phyloP scores from a whole-genome alignment of 2,888 invertebrate genomes.

The Nomada flava region DNA sequence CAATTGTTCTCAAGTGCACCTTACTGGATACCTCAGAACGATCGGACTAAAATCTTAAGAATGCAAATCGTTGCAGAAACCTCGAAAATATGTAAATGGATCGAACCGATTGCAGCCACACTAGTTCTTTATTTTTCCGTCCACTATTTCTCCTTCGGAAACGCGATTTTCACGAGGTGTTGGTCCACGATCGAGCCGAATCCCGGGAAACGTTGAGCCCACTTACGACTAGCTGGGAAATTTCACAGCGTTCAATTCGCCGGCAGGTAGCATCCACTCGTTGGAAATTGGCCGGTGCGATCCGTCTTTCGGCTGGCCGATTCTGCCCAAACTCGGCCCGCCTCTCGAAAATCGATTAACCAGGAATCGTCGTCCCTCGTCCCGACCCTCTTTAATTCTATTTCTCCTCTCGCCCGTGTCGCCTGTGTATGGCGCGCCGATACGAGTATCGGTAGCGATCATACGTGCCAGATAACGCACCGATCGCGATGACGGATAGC shows the following conservation, averaged over 20 bases:
- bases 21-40: no score
- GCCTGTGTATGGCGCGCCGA: background rate
- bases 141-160: background rate
- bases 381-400: slow-evolving; percentile 15
- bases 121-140: background rate
- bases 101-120: background rate
- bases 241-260: slow-evolving; percentile 35
- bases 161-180: slow-evolving; percentile 33
- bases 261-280: slow-evolving; percentile 30
- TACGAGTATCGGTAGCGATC: slow-evolving; percentile 70
- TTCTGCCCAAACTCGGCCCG: slow-evolving; percentile 31
- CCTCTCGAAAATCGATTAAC: slow-evolving; percentile 54
- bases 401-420: slow-evolving; percentile 9
- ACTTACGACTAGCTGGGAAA: slow-evolving; percentile 13
- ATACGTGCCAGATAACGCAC: slow-evolving; percentile 61
- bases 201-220: slow-evolving; percentile 15
- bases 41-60: no score
- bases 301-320: slow-evolving; percentile 54
- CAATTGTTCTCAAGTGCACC: no score
- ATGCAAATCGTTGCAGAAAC: no score
- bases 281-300: slow-evolving; percentile 27
- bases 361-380: slow-evolving; percentile 26
- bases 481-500: slow-evolving; percentile 68
- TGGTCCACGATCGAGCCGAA: slow-evolving; percentile 23
- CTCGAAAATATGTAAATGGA: slow-evolving; percentile 17